Conservation (phyloP, 2,797 vertebrate genomes). For the Leucoraja ocellata region DNA sequence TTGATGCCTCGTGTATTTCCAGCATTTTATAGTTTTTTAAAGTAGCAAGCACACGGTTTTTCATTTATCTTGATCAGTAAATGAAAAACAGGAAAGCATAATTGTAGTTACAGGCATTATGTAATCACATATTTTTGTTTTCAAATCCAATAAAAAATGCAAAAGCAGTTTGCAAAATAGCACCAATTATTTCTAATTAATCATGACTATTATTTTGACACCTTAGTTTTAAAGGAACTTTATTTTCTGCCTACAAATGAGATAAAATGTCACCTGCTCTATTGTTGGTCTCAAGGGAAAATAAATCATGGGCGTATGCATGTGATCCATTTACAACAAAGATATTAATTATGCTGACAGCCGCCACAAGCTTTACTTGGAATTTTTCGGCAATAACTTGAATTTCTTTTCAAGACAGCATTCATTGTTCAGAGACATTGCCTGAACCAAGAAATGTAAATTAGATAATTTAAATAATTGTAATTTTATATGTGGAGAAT, state of each 20-base stretch:
- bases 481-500: background rate
- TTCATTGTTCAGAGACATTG: background rate
- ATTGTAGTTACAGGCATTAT: too few relatives aligned
- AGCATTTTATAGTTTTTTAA: too few relatives aligned
- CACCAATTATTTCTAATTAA: background rate
- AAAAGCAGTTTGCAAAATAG: background rate
- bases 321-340: background rate
- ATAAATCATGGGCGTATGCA: background rate
- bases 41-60: background rate
- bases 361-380: background rate
- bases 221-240: background rate
- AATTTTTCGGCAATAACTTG: background rate
- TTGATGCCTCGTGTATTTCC: background rate
- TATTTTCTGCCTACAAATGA: background rate
- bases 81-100: too few relatives aligned
- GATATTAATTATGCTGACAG: background rate
- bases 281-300: background rate
- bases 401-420: background rate
- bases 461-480: background rate
- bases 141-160: background rate
- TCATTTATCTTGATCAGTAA: background rate
- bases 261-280: background rate
- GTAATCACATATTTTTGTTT: too few relatives aligned
- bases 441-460: background rate
- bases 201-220: background rate